phyloP scores from a whole-genome alignment of 2,888 invertebrate genomes.

The Pherbina coryleti region DNA sequence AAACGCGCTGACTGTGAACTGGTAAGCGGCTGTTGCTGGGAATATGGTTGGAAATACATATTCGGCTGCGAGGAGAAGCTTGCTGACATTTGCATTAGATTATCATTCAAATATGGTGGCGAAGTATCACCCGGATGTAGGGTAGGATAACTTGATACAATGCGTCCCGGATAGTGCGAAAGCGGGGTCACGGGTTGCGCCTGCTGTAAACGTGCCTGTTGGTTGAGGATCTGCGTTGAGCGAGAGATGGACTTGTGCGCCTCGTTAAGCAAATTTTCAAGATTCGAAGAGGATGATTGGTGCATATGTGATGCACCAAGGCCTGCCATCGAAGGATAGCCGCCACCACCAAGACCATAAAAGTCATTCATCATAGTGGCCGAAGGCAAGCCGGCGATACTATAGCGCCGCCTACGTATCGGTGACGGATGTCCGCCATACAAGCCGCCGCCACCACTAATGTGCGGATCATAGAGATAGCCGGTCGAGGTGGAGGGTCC shows the following conservation, averaged over 20 bases:
- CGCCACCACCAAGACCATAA: constrained; percentile 61
- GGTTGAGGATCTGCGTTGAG: constrained; percentile 68
- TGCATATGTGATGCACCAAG: constrained; percentile 53
- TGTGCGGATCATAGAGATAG: constrained; percentile 61
- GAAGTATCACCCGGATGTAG: constrained; percentile 66
- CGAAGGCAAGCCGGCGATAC: constrained; percentile 69
- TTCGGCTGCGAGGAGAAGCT: constrained; percentile 70
- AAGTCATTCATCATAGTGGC: constrained; percentile 68
- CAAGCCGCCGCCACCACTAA: constrained; percentile 47
- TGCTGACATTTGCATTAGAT: constrained; percentile 68
- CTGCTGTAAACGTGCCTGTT: constrained; percentile 64
- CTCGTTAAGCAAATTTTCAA: constrained; percentile 69
- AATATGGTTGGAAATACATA: constrained; percentile 68
- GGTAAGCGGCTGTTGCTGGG: constrained; percentile 52
- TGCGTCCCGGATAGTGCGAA: constrained; percentile 61
- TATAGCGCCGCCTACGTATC: constrained; percentile 67
- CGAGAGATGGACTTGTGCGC: constrained; percentile 70
- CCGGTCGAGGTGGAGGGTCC: constrained; percentile 61
- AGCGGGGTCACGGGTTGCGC: constrained; percentile 61
- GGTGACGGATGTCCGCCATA: constrained; percentile 60
- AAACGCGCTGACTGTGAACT: constrained; percentile 58
- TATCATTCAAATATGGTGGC: constrained; percentile 67
- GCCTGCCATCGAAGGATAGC: constrained; percentile 19
- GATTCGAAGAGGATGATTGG: constrained; percentile 67
- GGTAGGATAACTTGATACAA: constrained; percentile 68